Evolutionary conservation across 2,113 vertebrate species (phyloP).

Genomic region (Electrona antarctica): DNA sequence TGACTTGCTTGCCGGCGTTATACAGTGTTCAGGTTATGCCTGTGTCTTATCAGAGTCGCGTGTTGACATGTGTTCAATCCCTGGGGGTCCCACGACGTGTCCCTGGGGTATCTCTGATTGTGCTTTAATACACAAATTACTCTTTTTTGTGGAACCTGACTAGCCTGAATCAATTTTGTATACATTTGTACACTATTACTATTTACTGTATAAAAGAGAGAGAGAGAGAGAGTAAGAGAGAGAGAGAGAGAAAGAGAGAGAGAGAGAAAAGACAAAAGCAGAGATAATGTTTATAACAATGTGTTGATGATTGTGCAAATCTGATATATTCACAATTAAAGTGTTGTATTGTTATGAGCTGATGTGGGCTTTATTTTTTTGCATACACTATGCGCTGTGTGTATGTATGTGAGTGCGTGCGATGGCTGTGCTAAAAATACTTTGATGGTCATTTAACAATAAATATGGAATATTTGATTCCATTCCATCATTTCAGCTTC

Average conservation of each 20-base stretch:
- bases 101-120: slow-evolving; percentile 83
- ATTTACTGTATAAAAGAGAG: slow-evolving; percentile 84
- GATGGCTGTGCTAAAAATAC: too few relatives aligned
- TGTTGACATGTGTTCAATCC: slow-evolving; percentile 70
- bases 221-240: slow-evolving; percentile 46
- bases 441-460: too few relatives aligned
- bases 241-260: slow-evolving; percentile 76
- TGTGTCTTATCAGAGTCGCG: slow-evolving; percentile 69
- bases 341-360: slow-evolving; percentile 85
- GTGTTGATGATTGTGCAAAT: slow-evolving; percentile 97
- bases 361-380: slow-evolving; percentile 17
- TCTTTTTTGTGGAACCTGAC: slow-evolving; percentile 93
- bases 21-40: slow-evolving; percentile 67
- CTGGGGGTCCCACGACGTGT: slow-evolving; percentile 66
- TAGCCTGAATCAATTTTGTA: slow-evolving; percentile 96
- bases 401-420: too few relatives aligned
- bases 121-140: slow-evolving; percentile 88
- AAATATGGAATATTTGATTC: too few relatives aligned
- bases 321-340: slow-evolving; percentile 99
- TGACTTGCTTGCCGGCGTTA: slow-evolving; percentile 46
- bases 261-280: slow-evolving; percentile 4
- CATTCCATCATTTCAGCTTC: slow-evolving; percentile 15
- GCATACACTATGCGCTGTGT: not conserved
- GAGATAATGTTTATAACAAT: slow-evolving; percentile 91
- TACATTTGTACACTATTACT: slow-evolving; percentile 98